Evolutionary conservation across 2,113 vertebrate species (phyloP).

Genomic region (Pelvicachromis taeniatus): DNA sequence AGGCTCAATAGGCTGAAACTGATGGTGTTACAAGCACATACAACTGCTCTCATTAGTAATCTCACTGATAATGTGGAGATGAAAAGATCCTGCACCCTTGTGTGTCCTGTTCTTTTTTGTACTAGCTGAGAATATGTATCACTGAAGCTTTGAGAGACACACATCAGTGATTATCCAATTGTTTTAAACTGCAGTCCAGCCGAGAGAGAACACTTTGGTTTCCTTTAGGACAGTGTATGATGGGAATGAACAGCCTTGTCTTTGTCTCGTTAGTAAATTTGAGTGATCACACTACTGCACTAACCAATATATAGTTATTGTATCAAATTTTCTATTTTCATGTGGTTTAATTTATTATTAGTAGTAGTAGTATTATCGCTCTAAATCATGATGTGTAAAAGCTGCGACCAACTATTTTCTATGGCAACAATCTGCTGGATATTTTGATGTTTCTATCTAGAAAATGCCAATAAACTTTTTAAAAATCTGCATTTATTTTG

Average conservation of each 20-base stretch:
- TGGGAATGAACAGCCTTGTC: not conserved
- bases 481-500: not conserved
- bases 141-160: conserved; percentile 3
- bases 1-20: conserved; percentile 23
- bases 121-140: conserved; percentile 17
- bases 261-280: not conserved
- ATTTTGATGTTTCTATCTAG: not conserved
- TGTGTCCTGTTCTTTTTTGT: conserved; percentile 11
- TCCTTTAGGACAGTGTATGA: not conserved
- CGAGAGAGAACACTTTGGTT: conserved; percentile 2
- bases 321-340: not conserved
- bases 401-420: not conserved
- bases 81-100: conserved; percentile 38
- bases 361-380: not conserved
- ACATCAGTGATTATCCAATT: not conserved
- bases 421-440: not conserved
- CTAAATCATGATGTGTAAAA: not conserved
- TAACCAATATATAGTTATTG: not conserved
- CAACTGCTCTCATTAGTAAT: conserved; percentile 58
- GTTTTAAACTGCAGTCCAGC: not conserved
- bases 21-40: conserved; percentile 18
- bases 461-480: not conserved
- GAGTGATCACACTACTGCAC: not conserved
- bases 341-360: not conserved
- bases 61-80: conserved; percentile 47